These are phyloP conservation scores for Dinoponera quadriceps DNA, from an alignment of 1,140 invertebrate species.

Conservation along the genomic window DNA sequence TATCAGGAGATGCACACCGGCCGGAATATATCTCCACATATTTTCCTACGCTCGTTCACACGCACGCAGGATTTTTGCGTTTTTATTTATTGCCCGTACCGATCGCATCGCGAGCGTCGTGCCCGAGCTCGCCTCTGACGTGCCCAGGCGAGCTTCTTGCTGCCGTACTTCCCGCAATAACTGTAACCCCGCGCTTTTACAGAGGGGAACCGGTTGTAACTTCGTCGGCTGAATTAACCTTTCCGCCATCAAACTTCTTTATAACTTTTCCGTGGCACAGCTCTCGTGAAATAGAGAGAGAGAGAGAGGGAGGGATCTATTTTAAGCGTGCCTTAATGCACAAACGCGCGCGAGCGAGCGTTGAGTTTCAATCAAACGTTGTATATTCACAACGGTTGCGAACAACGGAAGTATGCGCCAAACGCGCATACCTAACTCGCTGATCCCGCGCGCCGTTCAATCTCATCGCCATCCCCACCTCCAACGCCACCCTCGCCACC, in stretches of 20 bases:
- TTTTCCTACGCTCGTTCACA: no score
- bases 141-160: not conserved
- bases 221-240: constrained; percentile 20
- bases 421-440: not conserved
- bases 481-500: not conserved
- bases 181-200: constrained; percentile 19
- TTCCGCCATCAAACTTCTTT: constrained; percentile 12
- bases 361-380: not conserved
- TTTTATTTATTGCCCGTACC: no score
- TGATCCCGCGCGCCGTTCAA: not conserved
- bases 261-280: constrained; percentile 1
- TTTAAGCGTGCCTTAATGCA: not conserved
- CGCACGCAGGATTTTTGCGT: no score
- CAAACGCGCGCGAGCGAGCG: not conserved
- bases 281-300: not conserved
- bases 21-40: no score
- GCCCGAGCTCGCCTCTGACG: no score
- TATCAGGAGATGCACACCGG: no score
- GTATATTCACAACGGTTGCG: not conserved
- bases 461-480: not conserved
- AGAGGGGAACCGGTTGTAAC: constrained; percentile 26
- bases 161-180: not conserved
- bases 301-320: not conserved
- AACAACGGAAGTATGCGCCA: constrained; percentile 14
- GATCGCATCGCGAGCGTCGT: no score